These are phyloP conservation scores for Tiliqua scincoides DNA, from an alignment of 2,113 vertebrate genomes.

Conservation along the genomic window DNA sequence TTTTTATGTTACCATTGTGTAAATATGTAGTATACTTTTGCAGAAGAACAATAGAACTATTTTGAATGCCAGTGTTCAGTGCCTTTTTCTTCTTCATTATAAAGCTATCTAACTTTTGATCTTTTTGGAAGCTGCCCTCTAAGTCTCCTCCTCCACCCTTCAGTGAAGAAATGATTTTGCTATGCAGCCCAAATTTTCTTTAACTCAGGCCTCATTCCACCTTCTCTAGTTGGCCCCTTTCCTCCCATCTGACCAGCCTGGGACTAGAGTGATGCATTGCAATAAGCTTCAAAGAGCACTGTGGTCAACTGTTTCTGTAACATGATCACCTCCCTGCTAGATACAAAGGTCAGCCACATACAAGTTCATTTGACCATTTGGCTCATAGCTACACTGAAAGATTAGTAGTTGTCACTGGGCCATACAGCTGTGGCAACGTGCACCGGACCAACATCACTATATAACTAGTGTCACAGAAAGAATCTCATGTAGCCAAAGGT, in stretches of 20 bases:
- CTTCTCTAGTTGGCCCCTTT: background rate
- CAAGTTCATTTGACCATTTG: background rate
- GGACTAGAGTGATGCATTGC: fast-evolving
- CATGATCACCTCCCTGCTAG: background rate
- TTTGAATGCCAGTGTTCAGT: background rate
- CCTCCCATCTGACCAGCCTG: background rate
- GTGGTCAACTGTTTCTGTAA: background rate
- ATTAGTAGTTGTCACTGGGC: background rate
- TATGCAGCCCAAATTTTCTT: background rate
- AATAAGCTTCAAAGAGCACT: background rate
- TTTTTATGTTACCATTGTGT: background rate
- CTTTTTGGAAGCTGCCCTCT: background rate
- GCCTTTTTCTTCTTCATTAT: background rate
- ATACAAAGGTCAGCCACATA: background rate
- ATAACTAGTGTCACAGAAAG: background rate
- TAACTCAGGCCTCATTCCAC: background rate
- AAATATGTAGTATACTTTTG: background rate
- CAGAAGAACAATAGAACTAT: background rate
- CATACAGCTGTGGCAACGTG: background rate
- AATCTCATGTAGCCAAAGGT: background rate
- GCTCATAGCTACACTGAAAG: background rate
- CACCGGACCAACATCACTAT: background rate
- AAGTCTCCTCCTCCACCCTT: background rate
- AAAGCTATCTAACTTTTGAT: background rate
- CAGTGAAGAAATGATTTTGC: background rate